Evolutionary conservation across 2,888 invertebrate species (phyloP).

Genomic region (Strigamia maritima): DNA sequence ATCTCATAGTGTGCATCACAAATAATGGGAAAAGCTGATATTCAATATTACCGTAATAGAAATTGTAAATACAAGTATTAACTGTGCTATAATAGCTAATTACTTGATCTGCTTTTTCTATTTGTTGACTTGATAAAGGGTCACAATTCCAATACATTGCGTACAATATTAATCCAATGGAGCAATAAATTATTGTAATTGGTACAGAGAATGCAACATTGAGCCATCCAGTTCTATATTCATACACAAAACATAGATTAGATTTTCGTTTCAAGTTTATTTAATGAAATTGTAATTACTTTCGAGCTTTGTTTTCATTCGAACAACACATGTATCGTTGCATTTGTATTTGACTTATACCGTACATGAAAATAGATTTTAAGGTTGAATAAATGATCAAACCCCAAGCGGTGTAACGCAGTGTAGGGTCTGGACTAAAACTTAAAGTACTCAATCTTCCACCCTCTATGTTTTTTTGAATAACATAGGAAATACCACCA

Average conservation of each 20-base stretch:
- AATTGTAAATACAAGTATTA: not conserved
- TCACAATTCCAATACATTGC: constrained; percentile 23
- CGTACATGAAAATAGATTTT: not conserved
- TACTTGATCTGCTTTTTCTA: constrained; percentile 35
- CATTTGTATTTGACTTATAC: not conserved
- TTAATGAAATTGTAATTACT: not conserved
- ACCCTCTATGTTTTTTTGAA: not conserved
- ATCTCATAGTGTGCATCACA: constrained; percentile 77
- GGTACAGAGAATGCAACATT: not conserved
- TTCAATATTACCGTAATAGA: not conserved
- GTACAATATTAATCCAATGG: constrained; percentile 30
- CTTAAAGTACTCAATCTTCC: not conserved
- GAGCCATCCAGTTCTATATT: not conserved
- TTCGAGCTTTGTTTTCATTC: not conserved
- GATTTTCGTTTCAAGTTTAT: not conserved
- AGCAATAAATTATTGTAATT: not conserved
- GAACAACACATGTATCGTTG: constrained; percentile 34
- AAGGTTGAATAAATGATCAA: not conserved
- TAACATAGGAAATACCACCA: constrained; percentile 9
- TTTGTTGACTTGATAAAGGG: constrained; percentile 11
- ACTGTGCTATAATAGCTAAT: not conserved
- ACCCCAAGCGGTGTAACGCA: constrained; percentile 36
- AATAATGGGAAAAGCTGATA: constrained; percentile 69
- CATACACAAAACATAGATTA: not conserved
- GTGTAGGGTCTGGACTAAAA: constrained; percentile 12